phyloP scores from a whole-genome alignment of 1,140 invertebrate species.

The Aricia agestis region DNA sequence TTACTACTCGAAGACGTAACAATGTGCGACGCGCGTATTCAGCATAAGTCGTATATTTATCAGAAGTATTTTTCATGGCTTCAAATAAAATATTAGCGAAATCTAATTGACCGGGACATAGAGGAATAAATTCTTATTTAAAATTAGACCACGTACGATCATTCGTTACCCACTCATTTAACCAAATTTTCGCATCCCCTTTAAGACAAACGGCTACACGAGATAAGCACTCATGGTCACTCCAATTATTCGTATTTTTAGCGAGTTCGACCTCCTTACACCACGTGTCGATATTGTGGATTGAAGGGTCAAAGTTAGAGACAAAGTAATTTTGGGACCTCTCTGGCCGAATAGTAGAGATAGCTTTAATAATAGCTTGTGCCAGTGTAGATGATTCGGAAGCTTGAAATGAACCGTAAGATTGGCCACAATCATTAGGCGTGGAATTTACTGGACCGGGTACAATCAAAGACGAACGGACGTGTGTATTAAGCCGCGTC shows the following conservation, averaged over 20 bases:
- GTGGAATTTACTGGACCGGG: too few species aligned
- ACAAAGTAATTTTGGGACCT: slow-evolving; percentile 20
- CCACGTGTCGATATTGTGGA: slow-evolving; percentile 26
- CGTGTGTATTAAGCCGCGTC: too few species aligned
- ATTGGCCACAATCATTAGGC: too few species aligned
- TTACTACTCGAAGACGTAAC: slow-evolving; percentile 28
- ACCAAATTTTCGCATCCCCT: slow-evolving; percentile 30
- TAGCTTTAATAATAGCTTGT: too few species aligned
- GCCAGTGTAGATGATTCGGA: too few species aligned
- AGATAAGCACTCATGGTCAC: slow-evolving; percentile 30
- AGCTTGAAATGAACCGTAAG: too few species aligned
- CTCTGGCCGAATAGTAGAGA: too few species aligned
- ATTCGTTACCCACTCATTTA: slow-evolving; percentile 31
- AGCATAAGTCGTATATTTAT: slow-evolving; percentile 26
- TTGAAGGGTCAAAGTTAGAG: slow-evolving; percentile 24
- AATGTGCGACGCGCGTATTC: slow-evolving; percentile 31
- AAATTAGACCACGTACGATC: slow-evolving; percentile 31
- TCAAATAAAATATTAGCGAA: slow-evolving; percentile 30
- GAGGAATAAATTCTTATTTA: slow-evolving; percentile 30
- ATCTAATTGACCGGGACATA: slow-evolving; percentile 27
- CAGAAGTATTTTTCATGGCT: slow-evolving; percentile 26
- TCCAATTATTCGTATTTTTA: slow-evolving; percentile 22
- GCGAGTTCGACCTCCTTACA: slow-evolving; percentile 28
- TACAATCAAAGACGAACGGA: too few species aligned
- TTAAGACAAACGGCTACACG: slow-evolving; percentile 28